Percentiles rank a stretch among this genome's conserved stretches.
These are phyloP conservation scores for Drosophila teissieri DNA, from an alignment of 1,140 invertebrate species.

Conservation along the genomic window DNA sequence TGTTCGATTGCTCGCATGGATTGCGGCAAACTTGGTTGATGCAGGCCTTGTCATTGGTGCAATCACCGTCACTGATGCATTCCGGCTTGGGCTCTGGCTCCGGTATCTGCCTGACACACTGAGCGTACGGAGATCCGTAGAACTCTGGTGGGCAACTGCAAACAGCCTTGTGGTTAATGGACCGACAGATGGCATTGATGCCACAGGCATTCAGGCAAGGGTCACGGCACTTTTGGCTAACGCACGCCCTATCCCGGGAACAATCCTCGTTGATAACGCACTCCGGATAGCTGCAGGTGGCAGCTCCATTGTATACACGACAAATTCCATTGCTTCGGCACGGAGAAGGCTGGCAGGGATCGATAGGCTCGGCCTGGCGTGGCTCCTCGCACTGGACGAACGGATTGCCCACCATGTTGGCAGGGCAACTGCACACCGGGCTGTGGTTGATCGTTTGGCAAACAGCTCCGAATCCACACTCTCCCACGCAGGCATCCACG, in stretches of 20 bases:
- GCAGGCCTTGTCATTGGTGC: constrained; percentile 93
- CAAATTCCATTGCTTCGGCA: constrained; percentile 93
- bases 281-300: constrained; percentile 92
- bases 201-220: constrained; percentile 93
- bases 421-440: constrained; percentile 90
- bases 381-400: constrained; percentile 88
- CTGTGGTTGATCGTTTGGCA: constrained; percentile 90
- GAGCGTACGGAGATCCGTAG: constrained; percentile 91
- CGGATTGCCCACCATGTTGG: constrained; percentile 88
- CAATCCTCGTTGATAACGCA: constrained; percentile 94
- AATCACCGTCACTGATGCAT: constrained; percentile 92
- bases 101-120: constrained; percentile 87
- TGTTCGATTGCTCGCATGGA: constrained; percentile 89
- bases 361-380: constrained; percentile 82
- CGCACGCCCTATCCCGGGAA: constrained; percentile 91
- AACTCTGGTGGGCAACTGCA: constrained; percentile 93
- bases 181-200: constrained; percentile 93
- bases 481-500: constrained; percentile 92
- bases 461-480: constrained; percentile 86
- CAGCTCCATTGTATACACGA: constrained; percentile 88
- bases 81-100: constrained; percentile 88
- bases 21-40: constrained; percentile 90
- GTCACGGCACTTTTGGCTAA: constrained; percentile 92
- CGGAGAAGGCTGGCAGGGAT: constrained; percentile 93
- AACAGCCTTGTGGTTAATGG: constrained; percentile 91